A percentile compares a stretch with the other conserved stretches of the same genome.
phyloP scores from a whole-genome alignment of 1,140 invertebrate genomes.

The Heliconius hermathena region DNA sequence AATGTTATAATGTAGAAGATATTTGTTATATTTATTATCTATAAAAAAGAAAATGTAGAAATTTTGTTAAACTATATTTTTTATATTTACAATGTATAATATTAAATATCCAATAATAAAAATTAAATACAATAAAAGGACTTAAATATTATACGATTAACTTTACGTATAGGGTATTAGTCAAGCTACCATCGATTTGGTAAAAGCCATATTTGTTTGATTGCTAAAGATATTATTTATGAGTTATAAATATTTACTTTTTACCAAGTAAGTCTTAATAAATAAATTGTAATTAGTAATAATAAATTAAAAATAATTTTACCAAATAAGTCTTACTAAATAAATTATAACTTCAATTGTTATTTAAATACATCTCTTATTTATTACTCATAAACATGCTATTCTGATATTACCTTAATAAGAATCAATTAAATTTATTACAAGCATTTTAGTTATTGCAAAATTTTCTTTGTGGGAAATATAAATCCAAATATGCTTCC shows the following conservation, averaged over 20 bases:
- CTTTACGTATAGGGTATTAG: too few species aligned
- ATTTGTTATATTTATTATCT: not conserved
- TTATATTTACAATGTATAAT: too few species aligned
- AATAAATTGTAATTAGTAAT: not conserved
- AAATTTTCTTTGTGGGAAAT: slow-evolving; percentile 70
- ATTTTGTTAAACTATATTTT: not conserved
- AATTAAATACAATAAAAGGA: too few species aligned
- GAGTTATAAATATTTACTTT: not conserved
- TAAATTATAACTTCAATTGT: not conserved
- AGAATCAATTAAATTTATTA: slow-evolving; percentile 14
- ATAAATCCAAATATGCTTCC: slow-evolving; percentile 77
- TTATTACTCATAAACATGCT: not conserved
- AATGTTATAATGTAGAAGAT: not conserved
- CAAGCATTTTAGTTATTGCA: slow-evolving; percentile 51
- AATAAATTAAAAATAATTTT: not conserved
- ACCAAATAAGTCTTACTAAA: not conserved
- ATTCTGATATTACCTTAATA: slow-evolving; percentile 11
- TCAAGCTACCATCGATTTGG: too few species aligned
- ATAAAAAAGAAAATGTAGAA: not conserved
- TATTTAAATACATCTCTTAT: not conserved
- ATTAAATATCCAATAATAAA: too few species aligned
- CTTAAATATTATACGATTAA: too few species aligned
- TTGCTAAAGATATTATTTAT: not conserved
- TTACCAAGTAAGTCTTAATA: not conserved
- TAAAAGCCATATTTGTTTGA: too few species aligned